These are phyloP conservation scores for Heliconius eleuchia DNA, from an alignment of 1,140 invertebrate genomes.

Conservation along the genomic window DNA sequence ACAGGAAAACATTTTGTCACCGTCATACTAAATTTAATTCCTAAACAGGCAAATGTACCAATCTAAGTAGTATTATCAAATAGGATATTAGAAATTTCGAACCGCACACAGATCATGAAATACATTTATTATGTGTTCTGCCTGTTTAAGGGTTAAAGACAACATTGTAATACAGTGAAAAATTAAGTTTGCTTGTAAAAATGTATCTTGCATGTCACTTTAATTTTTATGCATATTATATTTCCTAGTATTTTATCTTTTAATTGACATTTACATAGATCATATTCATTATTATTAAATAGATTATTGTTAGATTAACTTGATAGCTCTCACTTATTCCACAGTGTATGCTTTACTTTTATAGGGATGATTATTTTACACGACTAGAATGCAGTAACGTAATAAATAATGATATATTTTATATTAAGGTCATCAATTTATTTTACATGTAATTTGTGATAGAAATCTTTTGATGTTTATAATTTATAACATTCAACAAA, in stretches of 20 bases:
- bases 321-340: background rate
- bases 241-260: slow-evolving; percentile 4
- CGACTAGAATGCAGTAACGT: slow-evolving; percentile 5
- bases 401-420: slow-evolving; percentile 34
- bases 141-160: background rate
- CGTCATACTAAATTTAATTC: no score
- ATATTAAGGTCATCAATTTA: slow-evolving; percentile 41
- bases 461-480: slow-evolving; percentile 36
- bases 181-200: background rate
- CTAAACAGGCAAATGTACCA: no score
- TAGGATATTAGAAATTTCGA: no score
- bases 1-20: no score
- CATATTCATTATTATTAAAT: slow-evolving; percentile 5
- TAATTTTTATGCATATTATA: slow-evolving; percentile 11
- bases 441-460: slow-evolving; percentile 42
- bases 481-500: slow-evolving; percentile 37
- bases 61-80: no score
- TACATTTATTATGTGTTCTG: no score
- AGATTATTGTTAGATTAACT: slow-evolving; percentile 14
- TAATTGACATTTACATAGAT: slow-evolving; percentile 9
- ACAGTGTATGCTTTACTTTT: slow-evolving; percentile 1
- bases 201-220: background rate
- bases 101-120: no score
- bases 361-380: background rate
- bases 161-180: background rate